These are phyloP conservation scores for Gobionotothen gibberifrons DNA, from an alignment of 2,797 vertebrate genomes.

Conservation along the genomic window DNA sequence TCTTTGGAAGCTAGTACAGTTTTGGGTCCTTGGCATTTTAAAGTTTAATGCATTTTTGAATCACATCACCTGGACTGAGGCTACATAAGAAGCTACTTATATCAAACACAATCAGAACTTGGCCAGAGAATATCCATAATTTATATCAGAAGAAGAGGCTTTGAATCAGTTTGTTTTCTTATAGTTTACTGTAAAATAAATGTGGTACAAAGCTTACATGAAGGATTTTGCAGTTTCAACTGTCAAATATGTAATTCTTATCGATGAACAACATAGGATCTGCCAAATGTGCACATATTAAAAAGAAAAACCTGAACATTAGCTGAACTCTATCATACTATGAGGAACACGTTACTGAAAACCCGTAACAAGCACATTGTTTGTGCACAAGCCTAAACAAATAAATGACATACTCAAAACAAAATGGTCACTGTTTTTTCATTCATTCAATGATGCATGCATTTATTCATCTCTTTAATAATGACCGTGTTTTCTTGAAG, in stretches of 20 bases:
- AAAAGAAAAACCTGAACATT: neutral
- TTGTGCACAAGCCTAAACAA: no score
- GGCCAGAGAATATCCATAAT: neutral
- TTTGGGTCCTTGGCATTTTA: neutral
- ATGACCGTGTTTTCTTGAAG: constrained; percentile 3
- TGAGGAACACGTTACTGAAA: neutral
- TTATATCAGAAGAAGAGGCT: neutral
- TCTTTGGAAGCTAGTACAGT: neutral
- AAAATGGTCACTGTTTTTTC: neutral
- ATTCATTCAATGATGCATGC: neutral
- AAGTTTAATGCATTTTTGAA: neutral
- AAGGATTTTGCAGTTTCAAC: neutral
- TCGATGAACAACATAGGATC: neutral
- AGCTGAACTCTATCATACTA: neutral
- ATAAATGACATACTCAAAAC: neutral
- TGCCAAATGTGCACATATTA: neutral
- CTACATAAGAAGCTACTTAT: neutral
- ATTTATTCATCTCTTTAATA: constrained; percentile 9
- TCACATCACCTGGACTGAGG: neutral
- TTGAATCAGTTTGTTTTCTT: neutral
- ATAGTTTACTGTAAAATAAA: neutral
- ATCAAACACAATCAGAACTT: constrained; percentile 1
- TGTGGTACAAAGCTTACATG: neutral
- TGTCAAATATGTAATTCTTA: neutral
- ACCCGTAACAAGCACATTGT: no score